Evolutionary conservation across 1,140 invertebrate genomes (phyloP).

Genomic region (Drosophila suzukii): DNA sequence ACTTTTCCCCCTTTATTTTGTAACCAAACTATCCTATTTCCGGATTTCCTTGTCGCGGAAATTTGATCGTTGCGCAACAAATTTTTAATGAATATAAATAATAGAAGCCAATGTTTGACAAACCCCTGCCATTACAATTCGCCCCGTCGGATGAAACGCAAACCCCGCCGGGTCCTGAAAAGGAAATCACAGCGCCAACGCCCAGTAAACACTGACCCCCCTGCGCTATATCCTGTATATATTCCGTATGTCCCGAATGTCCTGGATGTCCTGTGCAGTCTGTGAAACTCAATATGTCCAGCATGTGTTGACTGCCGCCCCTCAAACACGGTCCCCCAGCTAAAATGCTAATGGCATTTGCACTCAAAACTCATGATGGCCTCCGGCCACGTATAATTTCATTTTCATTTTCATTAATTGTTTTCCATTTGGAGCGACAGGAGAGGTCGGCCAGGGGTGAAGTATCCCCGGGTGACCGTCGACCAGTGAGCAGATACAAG

Average conservation of each 20-base stretch:
- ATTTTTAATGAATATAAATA: constrained; percentile 1
- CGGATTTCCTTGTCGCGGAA: neutral
- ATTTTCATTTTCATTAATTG: constrained; percentile 81
- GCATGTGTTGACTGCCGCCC: constrained; percentile 55
- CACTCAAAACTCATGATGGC: constrained; percentile 75
- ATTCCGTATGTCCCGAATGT: constrained; percentile 8
- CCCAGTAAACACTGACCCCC: constrained; percentile 7
- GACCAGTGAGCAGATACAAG: neutral
- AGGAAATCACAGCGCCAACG: constrained; percentile 61
- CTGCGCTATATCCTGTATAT: neutral
- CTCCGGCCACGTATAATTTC: constrained; percentile 73
- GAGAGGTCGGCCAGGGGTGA: neutral
- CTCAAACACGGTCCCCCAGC: neutral
- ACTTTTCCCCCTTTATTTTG: too few relatives aligned
- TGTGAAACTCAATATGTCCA: constrained; percentile 70
- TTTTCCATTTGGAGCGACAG: constrained; percentile 58
- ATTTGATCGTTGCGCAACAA: neutral
- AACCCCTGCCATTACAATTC: neutral
- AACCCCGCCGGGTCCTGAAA: constrained; percentile 58
- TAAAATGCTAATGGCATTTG: constrained; percentile 71
- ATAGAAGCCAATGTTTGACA: neutral
- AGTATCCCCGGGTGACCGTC: neutral
- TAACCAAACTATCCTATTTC: neutral
- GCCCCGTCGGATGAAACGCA: neutral
- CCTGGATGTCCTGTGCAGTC: constrained; percentile 8